phyloP scores from a whole-genome alignment of 2,797 vertebrate species.

The Darevskia mixta region DNA sequence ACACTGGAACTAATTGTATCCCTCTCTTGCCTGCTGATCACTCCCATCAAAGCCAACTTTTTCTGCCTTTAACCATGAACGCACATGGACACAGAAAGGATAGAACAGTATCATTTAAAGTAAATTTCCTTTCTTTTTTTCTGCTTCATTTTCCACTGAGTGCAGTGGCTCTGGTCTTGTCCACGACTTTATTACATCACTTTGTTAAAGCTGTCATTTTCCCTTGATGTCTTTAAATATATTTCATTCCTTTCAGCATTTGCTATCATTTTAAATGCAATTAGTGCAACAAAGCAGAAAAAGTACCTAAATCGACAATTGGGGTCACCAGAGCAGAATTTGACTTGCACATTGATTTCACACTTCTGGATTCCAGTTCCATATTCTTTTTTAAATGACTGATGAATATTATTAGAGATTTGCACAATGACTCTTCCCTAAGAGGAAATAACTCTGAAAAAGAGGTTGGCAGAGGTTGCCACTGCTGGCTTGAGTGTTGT shows the following conservation, averaged over 20 bases:
- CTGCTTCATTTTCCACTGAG: neutral
- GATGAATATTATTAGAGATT: constrained; percentile 1
- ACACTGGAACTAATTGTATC: neutral
- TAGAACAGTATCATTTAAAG: neutral
- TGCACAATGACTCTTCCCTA: constrained; percentile 5
- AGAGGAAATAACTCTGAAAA: constrained; percentile 10
- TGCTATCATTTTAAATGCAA: constrained; percentile 13
- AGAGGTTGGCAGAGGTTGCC: constrained; percentile 15
- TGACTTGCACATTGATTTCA: constrained; percentile 36
- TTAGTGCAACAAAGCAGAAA: constrained; percentile 20
- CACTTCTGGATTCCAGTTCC: constrained; percentile 13
- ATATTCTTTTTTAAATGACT: neutral
- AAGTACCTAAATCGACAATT: constrained; percentile 14
- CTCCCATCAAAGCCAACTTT: too few species aligned
- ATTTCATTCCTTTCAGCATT: neutral
- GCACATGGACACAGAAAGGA: neutral
- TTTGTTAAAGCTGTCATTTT: constrained; percentile 1
- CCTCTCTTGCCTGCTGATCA: too few species aligned
- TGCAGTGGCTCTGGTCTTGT: neutral
- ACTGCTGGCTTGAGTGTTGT: neutral
- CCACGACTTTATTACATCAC: neutral
- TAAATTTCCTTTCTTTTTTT: neutral
- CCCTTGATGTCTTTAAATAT: constrained; percentile 5
- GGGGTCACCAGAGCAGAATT: constrained; percentile 31
- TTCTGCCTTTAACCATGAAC: neutral